Evolutionary conservation across 1,140 invertebrate species (phyloP).

Genomic region (Stenopsyche tienmushanensis): DNA sequence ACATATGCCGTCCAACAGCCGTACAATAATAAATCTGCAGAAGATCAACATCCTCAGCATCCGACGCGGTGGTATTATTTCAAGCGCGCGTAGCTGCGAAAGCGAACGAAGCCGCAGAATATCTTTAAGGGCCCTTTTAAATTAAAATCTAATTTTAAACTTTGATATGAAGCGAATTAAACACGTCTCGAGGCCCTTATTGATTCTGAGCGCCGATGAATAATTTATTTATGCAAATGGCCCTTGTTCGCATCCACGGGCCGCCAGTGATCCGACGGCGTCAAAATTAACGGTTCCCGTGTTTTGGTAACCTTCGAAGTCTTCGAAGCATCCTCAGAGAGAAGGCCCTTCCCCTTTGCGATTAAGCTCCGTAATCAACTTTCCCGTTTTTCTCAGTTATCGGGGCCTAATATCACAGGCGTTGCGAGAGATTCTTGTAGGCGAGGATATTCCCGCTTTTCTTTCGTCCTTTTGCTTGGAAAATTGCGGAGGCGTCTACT

Average conservation of each 20-base stretch:
- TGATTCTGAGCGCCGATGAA: constrained; percentile 24
- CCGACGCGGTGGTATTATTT: background rate
- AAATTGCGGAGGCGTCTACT: background rate
- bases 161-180: constrained; percentile 28
- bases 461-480: background rate
- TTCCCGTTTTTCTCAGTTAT: background rate
- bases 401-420: too few relatives aligned
- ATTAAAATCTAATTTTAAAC: constrained; percentile 30
- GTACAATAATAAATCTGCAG: too few relatives aligned
- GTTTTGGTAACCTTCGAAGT: background rate
- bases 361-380: background rate
- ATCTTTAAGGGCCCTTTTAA: background rate
- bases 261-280: background rate
- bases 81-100: too few relatives aligned
- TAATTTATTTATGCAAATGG: constrained; percentile 32
- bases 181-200: constrained; percentile 2
- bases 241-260: constrained; percentile 3
- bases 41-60: background rate
- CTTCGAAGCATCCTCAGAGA: background rate
- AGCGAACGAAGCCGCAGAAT: too few relatives aligned
- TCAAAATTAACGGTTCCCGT: constrained; percentile 17
- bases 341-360: background rate
- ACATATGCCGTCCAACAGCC: too few relatives aligned
- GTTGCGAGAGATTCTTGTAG: too few relatives aligned
- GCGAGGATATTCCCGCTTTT: too few relatives aligned